Evolutionary conservation across 2,113 vertebrate species (phyloP).

Genomic region (Stigmatopora argus): DNA sequence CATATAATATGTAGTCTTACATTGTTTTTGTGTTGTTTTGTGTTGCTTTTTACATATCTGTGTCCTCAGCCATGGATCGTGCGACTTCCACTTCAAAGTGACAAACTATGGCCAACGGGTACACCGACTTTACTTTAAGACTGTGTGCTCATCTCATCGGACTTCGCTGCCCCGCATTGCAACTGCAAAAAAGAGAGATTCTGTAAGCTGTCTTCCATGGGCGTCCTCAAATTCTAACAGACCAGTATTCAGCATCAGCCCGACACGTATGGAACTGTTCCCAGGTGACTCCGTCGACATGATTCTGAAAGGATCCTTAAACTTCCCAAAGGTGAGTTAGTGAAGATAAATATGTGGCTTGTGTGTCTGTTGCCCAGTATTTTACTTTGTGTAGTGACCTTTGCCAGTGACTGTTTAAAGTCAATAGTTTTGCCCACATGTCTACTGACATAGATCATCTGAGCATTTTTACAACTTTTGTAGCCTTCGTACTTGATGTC

Average conservation of each 20-base stretch:
- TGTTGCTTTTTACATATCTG: neutral
- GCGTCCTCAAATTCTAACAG: rapidly evolving
- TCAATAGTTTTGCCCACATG: neutral
- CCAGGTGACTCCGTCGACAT: slow-evolving; percentile 72
- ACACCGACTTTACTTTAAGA: slow-evolving; percentile 77
- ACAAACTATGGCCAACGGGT: slow-evolving; percentile 73
- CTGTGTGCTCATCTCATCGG: slow-evolving; percentile 30
- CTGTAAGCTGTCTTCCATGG: neutral
- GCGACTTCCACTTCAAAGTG: slow-evolving; percentile 73
- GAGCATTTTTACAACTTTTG: neutral
- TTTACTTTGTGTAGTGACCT: neutral
- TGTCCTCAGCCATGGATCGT: slow-evolving; percentile 63
- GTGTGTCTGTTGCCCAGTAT: neutral
- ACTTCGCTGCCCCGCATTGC: slow-evolving; percentile 26
- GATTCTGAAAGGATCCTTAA: slow-evolving; percentile 71
- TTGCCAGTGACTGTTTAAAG: neutral
- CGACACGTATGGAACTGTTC: slow-evolving; percentile 64
- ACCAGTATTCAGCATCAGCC: slow-evolving; percentile 72
- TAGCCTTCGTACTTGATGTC: neutral
- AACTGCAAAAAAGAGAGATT: neutral
- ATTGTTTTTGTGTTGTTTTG: neutral
- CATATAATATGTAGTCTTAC: neutral
- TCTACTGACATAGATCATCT: neutral
- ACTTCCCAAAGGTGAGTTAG: slow-evolving; percentile 66
- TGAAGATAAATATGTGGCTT: neutral